These are phyloP conservation scores for Nothoprocta perdicaria DNA, from an alignment of 2,113 vertebrate species.

Conservation along the genomic window DNA sequence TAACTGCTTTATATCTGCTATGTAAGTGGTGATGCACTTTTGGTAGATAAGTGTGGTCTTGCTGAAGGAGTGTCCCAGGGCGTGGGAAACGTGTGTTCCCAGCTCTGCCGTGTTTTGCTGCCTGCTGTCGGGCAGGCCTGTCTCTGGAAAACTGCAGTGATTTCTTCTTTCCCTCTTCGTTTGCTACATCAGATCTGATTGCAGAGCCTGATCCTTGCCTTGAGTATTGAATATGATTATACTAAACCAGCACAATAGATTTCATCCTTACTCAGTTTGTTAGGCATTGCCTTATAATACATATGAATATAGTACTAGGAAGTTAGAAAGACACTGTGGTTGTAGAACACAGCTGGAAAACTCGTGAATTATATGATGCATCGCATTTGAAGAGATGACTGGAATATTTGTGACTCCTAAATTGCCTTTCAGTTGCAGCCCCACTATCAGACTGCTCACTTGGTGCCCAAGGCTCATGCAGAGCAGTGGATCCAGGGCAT, in stretches of 20 bases:
- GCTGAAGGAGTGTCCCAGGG: background rate
- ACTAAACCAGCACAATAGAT: background rate
- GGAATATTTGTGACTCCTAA: background rate
- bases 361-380: background rate
- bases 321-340: background rate
- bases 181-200: background rate
- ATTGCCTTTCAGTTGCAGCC: background rate
- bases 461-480: background rate
- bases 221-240: background rate
- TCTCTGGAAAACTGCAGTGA: background rate
- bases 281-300: background rate
- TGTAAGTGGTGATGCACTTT: too few species aligned
- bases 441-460: background rate
- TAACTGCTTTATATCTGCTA: background rate
- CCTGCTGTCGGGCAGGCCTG: too few species aligned
- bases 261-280: background rate
- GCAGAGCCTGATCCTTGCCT: background rate
- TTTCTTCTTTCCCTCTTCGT: background rate
- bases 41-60: background rate
- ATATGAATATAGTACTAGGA: background rate
- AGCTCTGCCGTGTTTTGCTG: background rate
- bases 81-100: too few species aligned
- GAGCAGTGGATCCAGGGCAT: background rate
- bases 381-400: background rate
- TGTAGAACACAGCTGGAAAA: background rate